Conservation (phyloP, 2,888 invertebrate species). For the Macrophya annulata region DNA sequence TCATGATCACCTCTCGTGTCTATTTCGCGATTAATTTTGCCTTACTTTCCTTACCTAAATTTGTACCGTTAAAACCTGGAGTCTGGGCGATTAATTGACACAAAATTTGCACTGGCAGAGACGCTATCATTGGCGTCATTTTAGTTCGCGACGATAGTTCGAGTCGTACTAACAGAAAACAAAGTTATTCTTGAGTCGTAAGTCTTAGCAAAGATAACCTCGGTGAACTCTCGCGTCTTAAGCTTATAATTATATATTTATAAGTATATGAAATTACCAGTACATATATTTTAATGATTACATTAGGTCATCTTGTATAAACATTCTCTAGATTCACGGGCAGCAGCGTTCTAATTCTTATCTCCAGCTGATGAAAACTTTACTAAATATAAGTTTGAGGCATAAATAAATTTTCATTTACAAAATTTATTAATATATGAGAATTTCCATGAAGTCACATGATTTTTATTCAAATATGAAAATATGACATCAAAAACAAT, state of each 20-base stretch:
- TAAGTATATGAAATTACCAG: background rate
- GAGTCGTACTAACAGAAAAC: background rate
- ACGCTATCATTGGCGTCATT: background rate
- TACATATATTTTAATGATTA: background rate
- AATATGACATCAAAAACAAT: background rate
- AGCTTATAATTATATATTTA: background rate
- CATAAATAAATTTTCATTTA: background rate
- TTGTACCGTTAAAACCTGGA: background rate
- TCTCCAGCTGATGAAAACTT: background rate
- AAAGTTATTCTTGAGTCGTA: background rate
- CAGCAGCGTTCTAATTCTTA: too few relatives aligned
- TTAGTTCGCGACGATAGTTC: background rate
- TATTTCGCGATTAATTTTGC: background rate
- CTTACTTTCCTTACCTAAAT: background rate
- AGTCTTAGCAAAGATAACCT: background rate
- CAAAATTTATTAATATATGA: too few relatives aligned
- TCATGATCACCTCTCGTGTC: background rate
- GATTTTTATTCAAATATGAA: background rate
- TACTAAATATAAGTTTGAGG: background rate
- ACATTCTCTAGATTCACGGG: background rate
- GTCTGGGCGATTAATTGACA: conserved; percentile 2
- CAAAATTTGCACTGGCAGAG: conserved; percentile 15
- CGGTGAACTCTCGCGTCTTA: background rate
- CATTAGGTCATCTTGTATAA: background rate
- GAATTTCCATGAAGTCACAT: background rate